Percentiles rank a stretch among this genome's conserved stretches.
phyloP scores from a whole-genome alignment of 2,888 invertebrate species.

The Cordylochernes scorpioides region DNA sequence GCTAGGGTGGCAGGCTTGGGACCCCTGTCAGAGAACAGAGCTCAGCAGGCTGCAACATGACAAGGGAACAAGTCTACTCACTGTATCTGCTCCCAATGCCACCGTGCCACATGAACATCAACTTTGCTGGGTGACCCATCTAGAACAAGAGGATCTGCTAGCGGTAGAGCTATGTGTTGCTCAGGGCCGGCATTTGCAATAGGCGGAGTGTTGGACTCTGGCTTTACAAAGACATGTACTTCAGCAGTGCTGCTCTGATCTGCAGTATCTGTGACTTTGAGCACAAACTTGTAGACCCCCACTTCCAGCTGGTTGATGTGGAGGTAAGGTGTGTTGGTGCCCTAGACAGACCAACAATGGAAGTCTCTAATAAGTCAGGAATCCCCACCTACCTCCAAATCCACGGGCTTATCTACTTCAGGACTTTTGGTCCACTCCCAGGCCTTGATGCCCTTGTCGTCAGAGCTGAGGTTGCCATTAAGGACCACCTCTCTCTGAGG shows the following conservation, averaged over 20 bases:
- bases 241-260: slow-evolving; percentile 61
- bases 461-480: slow-evolving; percentile 67
- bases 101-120: slow-evolving; percentile 52
- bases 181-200: slow-evolving; percentile 29
- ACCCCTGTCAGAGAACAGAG: slow-evolving; percentile 23
- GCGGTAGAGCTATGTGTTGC: slow-evolving; percentile 45
- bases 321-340: slow-evolving; percentile 63
- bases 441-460: slow-evolving; percentile 68
- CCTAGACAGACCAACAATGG: slow-evolving; percentile 25
- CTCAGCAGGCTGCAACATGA: slow-evolving; percentile 1
- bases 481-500: slow-evolving; percentile 58
- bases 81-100: slow-evolving; percentile 54
- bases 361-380: slow-evolving; percentile 1
- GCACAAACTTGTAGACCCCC: slow-evolving; percentile 72
- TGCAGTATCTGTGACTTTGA: slow-evolving; percentile 72
- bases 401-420: slow-evolving; percentile 49
- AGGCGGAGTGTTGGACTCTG: slow-evolving; percentile 25
- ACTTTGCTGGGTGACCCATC: slow-evolving; percentile 49
- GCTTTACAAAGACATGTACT: slow-evolving; percentile 75
- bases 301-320: slow-evolving; percentile 67
- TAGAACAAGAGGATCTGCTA: slow-evolving; percentile 42
- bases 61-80: slow-evolving; percentile 16
- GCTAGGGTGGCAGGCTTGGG: slow-evolving; percentile 23
- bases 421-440: slow-evolving; percentile 90
- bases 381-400: slow-evolving; percentile 39